Evolutionary conservation across 53 echinoderm and acorn worm species (phyloP), one percentile per base, ranked within the genome.

Genomic region (Actinopyga echinites): DNA sequence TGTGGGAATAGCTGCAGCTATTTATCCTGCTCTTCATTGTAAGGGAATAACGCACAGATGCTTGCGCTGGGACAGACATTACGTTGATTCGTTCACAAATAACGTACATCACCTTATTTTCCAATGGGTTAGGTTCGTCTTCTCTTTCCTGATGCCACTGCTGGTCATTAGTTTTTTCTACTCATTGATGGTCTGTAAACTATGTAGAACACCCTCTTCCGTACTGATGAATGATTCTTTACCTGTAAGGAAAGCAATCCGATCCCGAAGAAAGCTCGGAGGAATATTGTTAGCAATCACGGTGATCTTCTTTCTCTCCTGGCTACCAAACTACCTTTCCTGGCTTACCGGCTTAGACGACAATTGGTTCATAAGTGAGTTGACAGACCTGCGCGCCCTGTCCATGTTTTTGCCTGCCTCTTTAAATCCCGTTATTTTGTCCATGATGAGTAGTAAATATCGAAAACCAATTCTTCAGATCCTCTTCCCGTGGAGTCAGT

Each of bases 251-350:
- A 71, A 42, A 13, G 71, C 42, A 6, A 2, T 8, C 42, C 19
- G 71, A 28, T 71, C 71, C 17, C 71, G 71, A 21, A 71, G 7
- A 40, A 71, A 42, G 25, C 71, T 71, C 34, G 44, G 71, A 1
- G 71, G 71, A 15, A 71, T 71, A 30, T 12, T 71, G 17, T 10
- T 71, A 32, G 71, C 71, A 12, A 71, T 71, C 21, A 21, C 21
- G 21, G 15, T 26, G 8, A 23, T 42, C 9, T 71, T 71, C 28
- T 71, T 71, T 26, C 19, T 71, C 19, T 71, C 71, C 6, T 71
- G 71, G 71, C 40, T 71, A 43, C 71, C 71, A 6, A 43, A 43
- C 25, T 71, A 71, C 12, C 31, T 65, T 34, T 2, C 17, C 49
- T 49, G 49, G 49, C 13, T 49, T 5, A 49, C 17, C 13, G 49